Conservation (phyloP, 2,888 invertebrate genomes). For the Tinea pellionella region DNA sequence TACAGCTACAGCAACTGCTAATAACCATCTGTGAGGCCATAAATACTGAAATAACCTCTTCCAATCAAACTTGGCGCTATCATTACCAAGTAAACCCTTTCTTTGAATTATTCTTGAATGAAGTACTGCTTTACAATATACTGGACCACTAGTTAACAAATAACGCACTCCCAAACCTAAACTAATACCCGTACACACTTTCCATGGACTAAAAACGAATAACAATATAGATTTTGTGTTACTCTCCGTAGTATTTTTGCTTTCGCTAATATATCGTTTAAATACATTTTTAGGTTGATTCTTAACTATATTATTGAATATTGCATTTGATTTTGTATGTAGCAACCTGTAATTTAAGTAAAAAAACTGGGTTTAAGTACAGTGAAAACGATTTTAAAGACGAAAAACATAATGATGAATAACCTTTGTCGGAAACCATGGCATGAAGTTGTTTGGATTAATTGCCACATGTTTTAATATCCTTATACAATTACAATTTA, state of each 20-base stretch:
- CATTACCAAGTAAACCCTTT: conserved; percentile 52
- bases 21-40: conserved; percentile 79
- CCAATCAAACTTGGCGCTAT: conserved; percentile 81
- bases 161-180: conserved; percentile 45
- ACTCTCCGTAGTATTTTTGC: conserved; percentile 34
- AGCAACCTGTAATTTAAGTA: conserved; percentile 37
- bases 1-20: conserved; percentile 83
- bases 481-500: background rate
- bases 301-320: conserved; percentile 39
- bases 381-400: background rate
- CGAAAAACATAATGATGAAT: conserved; percentile 16
- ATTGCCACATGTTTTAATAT: conserved; percentile 43
- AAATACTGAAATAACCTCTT: conserved; percentile 77
- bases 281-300: conserved; percentile 37
- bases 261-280: conserved; percentile 38
- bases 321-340: conserved; percentile 34
- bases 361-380: too few species aligned
- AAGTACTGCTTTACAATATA: conserved; percentile 72
- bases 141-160: conserved; percentile 63
- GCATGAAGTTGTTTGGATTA: conserved; percentile 44
- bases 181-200: conserved; percentile 54
- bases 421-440: conserved; percentile 46
- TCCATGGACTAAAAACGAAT: conserved; percentile 51
- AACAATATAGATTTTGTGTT: conserved; percentile 34
- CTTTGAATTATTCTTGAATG: conserved; percentile 69